These are phyloP conservation scores for Oreochromis grahami DNA, from an alignment of 2,797 vertebrate species.

Conservation along the genomic window DNA sequence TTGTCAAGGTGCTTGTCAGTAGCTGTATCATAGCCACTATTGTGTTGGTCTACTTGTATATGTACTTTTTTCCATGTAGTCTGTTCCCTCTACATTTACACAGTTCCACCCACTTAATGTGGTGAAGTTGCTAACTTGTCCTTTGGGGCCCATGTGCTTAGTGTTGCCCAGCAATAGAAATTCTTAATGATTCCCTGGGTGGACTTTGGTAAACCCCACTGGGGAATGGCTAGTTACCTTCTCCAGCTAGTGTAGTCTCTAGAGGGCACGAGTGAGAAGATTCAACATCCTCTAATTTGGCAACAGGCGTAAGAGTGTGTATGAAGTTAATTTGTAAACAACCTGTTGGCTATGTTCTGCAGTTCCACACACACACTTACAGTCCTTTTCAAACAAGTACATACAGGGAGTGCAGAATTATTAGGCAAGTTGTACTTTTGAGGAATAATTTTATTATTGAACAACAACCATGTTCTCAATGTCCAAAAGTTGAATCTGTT, in stretches of 20 bases:
- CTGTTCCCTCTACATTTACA: neutral
- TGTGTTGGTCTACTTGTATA: neutral
- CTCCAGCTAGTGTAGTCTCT: neutral
- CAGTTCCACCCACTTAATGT: neutral
- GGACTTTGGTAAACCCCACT: neutral
- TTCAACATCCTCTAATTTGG: neutral
- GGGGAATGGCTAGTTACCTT: neutral
- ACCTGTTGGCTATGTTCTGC: neutral
- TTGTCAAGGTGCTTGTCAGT: neutral
- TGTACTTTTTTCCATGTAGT: neutral
- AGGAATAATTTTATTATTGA: too few species aligned
- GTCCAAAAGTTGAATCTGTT: too few species aligned
- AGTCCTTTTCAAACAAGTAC: neutral
- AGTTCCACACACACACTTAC: neutral
- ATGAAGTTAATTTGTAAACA: neutral
- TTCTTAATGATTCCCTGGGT: constrained; percentile 6
- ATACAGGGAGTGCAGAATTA: too few species aligned
- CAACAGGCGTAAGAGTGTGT: neutral
- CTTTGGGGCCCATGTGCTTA: neutral
- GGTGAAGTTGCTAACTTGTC: neutral
- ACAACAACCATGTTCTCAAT: too few species aligned
- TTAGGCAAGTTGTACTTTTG: too few species aligned
- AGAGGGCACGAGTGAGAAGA: neutral
- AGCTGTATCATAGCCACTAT: neutral
- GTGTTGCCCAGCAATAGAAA: constrained; percentile 6